Percentiles rank a stretch among this genome's conserved stretches.
These are phyloP conservation scores for Acipenser ruthenus DNA, from an alignment of 2,797 vertebrate genomes.

Conservation along the genomic window DNA sequence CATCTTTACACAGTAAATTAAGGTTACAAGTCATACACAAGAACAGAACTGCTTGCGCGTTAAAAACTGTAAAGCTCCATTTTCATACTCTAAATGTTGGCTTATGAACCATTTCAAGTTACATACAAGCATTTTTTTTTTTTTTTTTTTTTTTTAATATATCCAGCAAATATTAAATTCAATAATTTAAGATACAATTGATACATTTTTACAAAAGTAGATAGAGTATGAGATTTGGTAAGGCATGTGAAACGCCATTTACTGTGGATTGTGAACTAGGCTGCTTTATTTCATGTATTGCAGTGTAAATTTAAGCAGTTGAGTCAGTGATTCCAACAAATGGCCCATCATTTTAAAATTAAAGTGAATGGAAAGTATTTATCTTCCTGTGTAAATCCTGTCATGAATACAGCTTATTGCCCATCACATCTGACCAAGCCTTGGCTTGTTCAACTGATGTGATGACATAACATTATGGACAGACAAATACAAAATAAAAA, in stretches of 20 bases:
- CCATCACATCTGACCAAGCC: too few species aligned
- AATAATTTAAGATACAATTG: constrained; percentile 86
- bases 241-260: constrained; percentile 84
- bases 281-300: constrained; percentile 40
- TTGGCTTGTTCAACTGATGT: too few species aligned
- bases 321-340: constrained; percentile 5
- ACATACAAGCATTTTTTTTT: constrained; percentile 77
- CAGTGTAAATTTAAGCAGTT: constrained; percentile 24
- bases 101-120: constrained; percentile 84
- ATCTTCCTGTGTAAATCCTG: too few species aligned
- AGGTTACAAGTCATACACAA: constrained; percentile 99
- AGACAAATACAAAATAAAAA: too few species aligned
- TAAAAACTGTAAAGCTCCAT: constrained; percentile 84
- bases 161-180: constrained; percentile 84
- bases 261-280: constrained; percentile 22
- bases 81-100: constrained; percentile 88
- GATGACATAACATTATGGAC: too few species aligned
- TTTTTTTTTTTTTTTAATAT: constrained; percentile 60
- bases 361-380: too few species aligned
- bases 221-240: constrained; percentile 78
- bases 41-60: constrained; percentile 99
- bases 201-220: constrained; percentile 64
- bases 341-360: too few species aligned
- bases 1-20: constrained; percentile 99
- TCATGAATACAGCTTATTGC: too few species aligned